Percentiles rank a stretch among this genome's conserved stretches.
These are phyloP conservation scores for Trogon melanurus DNA, from an alignment of 2,113 vertebrate species.

Conservation along the genomic window DNA sequence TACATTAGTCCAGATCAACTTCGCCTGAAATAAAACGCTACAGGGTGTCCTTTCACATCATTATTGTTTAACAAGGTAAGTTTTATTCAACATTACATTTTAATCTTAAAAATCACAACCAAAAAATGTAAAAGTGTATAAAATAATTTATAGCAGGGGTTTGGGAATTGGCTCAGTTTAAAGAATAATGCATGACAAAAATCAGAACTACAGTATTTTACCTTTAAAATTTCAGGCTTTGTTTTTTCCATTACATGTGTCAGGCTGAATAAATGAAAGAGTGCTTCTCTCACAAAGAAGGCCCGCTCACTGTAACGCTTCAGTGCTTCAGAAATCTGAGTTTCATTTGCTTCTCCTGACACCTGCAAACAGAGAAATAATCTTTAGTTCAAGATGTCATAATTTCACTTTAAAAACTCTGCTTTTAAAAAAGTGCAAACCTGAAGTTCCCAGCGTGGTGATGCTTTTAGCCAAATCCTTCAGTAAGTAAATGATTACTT, in stretches of 20 bases:
- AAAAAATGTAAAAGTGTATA: background rate
- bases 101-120: background rate
- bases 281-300: constrained; percentile 95
- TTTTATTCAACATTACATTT: background rate
- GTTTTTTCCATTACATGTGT: constrained; percentile 97
- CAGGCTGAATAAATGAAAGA: constrained; percentile 96
- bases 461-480: background rate
- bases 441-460: background rate
- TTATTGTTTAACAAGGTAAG: background rate
- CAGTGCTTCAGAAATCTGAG: constrained; percentile 94
- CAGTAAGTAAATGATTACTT: background rate
- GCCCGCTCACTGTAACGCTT: constrained; percentile 95
- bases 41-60: background rate
- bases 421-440: background rate
- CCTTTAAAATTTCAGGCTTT: constrained; percentile 96
- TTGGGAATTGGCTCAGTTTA: background rate
- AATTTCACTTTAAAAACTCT: background rate
- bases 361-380: constrained; percentile 79
- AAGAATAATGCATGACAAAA: background rate
- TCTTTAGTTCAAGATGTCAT: background rate
- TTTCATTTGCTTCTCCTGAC: constrained; percentile 97
- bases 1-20: background rate
- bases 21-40: background rate
- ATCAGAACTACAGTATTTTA: constrained; percentile 48
- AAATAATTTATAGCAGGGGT: background rate